Conservation (phyloP, 2,888 invertebrate genomes). For the Dryobotodes eremita region DNA sequence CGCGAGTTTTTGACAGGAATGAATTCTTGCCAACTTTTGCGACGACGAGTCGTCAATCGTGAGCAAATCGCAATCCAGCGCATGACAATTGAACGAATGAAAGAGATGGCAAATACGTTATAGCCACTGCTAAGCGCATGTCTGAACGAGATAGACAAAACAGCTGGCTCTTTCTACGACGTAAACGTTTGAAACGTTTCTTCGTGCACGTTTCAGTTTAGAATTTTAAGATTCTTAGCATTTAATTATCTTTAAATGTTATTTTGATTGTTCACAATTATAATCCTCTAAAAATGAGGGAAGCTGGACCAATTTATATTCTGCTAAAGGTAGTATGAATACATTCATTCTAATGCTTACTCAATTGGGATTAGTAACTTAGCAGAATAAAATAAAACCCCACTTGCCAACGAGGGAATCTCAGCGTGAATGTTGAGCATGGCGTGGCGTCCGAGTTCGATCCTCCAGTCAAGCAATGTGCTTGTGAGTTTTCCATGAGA, state of each 20-base stretch:
- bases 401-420: no score
- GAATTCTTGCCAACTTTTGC: constrained; percentile 70
- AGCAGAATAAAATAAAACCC: no score
- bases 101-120: constrained; percentile 16
- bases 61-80: constrained; percentile 29
- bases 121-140: neutral
- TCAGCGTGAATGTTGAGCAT: neutral
- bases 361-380: neutral
- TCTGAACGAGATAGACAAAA: constrained; percentile 38
- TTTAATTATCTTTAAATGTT: neutral
- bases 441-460: neutral
- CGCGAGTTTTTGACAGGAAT: constrained; percentile 72
- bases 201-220: neutral
- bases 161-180: constrained; percentile 43
- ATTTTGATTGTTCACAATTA: neutral
- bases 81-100: constrained; percentile 47
- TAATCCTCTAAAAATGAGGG: neutral
- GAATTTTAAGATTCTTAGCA: constrained; percentile 32
- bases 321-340: neutral
- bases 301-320: neutral
- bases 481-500: neutral
- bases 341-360: neutral
- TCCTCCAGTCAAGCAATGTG: neutral
- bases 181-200: constrained; percentile 22
- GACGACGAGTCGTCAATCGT: constrained; percentile 38